phyloP scores from a whole-genome alignment of 2,113 vertebrate species.

The Varanus komodoensis region DNA sequence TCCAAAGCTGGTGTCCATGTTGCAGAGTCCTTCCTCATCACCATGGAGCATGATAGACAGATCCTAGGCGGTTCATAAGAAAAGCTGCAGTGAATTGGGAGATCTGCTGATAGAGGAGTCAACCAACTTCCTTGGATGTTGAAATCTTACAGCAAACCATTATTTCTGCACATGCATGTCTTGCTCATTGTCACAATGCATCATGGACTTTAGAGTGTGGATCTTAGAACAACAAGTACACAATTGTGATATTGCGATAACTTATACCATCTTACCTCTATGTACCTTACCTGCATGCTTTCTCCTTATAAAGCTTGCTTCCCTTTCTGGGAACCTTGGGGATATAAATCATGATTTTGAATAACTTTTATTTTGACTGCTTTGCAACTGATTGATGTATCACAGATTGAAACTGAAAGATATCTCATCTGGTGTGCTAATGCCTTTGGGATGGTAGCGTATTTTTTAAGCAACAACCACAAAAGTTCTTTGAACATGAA shows the following conservation, averaged over 20 bases:
- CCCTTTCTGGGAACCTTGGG: neutral
- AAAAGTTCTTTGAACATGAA: conserved; percentile 24
- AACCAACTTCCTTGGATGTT: no score
- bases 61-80: no score
- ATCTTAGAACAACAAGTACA: neutral
- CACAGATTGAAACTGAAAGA: neutral
- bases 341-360: neutral
- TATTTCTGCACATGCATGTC: neutral
- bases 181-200: neutral
- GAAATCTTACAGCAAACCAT: no score
- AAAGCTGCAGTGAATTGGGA: no score
- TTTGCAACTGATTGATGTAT: neutral
- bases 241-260: neutral
- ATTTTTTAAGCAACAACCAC: neutral
- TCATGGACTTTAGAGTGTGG: no score
- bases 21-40: no score
- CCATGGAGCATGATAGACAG: no score
- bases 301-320: neutral
- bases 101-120: no score
- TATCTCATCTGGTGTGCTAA: conserved; percentile 28
- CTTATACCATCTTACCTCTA: neutral
- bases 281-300: neutral
- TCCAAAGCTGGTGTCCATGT: no score
- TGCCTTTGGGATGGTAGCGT: conserved; percentile 6
- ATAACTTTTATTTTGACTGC: neutral